These are phyloP conservation scores for Stomatorhinus ivindoensis DNA, from an alignment of 2,113 vertebrate species.

Conservation along the genomic window DNA sequence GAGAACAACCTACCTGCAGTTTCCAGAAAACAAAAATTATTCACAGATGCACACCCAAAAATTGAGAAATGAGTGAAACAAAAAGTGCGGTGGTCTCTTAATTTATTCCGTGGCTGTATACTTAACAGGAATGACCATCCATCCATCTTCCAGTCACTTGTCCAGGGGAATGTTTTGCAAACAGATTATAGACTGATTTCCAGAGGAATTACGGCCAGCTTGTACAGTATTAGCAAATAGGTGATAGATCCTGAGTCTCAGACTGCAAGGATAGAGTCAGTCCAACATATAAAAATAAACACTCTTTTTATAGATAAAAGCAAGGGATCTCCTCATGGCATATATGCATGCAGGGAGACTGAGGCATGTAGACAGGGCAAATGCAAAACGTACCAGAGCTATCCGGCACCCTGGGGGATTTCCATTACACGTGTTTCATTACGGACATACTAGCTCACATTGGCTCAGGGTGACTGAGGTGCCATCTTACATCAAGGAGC, in stretches of 20 bases:
- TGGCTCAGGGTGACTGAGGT: neutral
- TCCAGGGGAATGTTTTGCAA: neutral
- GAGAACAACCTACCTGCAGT: too few relatives aligned
- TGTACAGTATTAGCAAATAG: neutral
- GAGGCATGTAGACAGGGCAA: neutral
- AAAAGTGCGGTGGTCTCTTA: too few relatives aligned
- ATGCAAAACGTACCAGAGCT: neutral
- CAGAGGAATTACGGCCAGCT: neutral
- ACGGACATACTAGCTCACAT: neutral
- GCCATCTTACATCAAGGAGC: neutral
- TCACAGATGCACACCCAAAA: too few relatives aligned
- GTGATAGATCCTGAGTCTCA: neutral
- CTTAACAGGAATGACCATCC: neutral
- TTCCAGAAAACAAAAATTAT: too few relatives aligned
- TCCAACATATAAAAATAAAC: neutral
- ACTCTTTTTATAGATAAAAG: neutral
- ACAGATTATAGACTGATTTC: neutral
- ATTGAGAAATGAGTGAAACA: too few relatives aligned
- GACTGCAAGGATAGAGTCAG: neutral
- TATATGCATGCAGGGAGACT: neutral
- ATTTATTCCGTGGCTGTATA: neutral
- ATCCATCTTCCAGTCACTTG: neutral
- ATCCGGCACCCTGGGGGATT: neutral
- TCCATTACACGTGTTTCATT: neutral
- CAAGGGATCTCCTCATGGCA: neutral